Base-by-base conservation (phyloP, 2,888 invertebrate species). In the Cryptocheilus praepositus region DNA sequence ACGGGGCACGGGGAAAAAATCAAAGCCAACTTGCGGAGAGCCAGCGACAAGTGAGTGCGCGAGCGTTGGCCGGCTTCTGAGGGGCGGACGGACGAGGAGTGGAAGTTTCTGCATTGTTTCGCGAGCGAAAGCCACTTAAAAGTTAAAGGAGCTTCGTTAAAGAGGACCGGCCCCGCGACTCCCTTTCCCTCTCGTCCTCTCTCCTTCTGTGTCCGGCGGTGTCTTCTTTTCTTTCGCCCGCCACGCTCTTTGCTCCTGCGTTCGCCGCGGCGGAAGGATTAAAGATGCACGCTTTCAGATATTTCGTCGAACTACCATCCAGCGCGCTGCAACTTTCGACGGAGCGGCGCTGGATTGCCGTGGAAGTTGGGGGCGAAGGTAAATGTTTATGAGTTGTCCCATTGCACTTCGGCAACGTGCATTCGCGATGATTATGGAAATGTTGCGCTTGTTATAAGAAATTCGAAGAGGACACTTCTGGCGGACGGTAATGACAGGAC, bases 71-170 rank as follows among this genome's bases (percentile, higher is more conserved):
- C 51, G 11, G 54, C 5, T 18, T 52, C 28, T 49, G 49, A 18
- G n/a, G 16, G 36, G 36, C 8, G n/a, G 13, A 25, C 57, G 22
- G 56, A 51, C n/a, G 28, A 19, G 59, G 46, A 56, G 18, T 1
- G 65, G 52, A 81, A 77, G 78, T 77, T 77, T 71, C 65, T 58
- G 69, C 76, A 82, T 85, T 84, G 80, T 84, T 79, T 81, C 70
- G 70, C 64, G 70, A 52, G 70, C 70, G 70, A 72, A 72, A 79
- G 79, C 77, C 77, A 79, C 80, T 84, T 85, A 79, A 84, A 85
- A 83, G 83, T 85, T 84, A 79, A 84, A 77, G 76, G 64, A 80
- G 79, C 68, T 73, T 76, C 73, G 67, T 76, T 76, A 76, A 66
- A 66, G 72, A 63, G 59, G 66, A 70, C 67, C 53, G 54, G 13